Evolutionary conservation across 2,888 invertebrate species (phyloP).

Genomic region (Lumbricus terrestris): DNA sequence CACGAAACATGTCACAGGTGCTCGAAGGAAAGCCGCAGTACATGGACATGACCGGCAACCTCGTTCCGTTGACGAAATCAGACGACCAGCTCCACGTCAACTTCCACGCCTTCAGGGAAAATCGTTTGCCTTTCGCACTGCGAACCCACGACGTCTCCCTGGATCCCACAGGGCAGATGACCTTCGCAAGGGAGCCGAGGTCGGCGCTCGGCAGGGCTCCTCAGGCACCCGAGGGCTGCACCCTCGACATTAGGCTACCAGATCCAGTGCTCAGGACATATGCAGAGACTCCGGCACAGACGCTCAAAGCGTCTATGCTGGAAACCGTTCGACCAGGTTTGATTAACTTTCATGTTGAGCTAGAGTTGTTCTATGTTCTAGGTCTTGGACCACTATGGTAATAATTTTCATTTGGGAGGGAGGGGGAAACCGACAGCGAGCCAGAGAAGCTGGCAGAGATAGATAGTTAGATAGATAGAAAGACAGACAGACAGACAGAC

Average conservation of each 20-base stretch:
- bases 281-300: not conserved
- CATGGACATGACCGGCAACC: conserved; percentile 26
- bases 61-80: conserved; percentile 14
- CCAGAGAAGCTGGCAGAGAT: too few species aligned
- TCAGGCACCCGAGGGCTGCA: conserved; percentile 21
- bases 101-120: conserved; percentile 31
- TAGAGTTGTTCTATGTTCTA: not conserved
- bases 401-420: too few species aligned
- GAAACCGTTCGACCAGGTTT: conserved; percentile 5
- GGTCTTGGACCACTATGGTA: too few species aligned
- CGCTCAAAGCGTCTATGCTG: not conserved
- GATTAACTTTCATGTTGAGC: too few species aligned
- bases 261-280: not conserved
- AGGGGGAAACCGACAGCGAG: too few species aligned
- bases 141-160: conserved; percentile 13
- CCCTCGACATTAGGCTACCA: conserved; percentile 25
- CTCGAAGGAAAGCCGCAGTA: conserved; percentile 28
- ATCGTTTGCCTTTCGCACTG: conserved; percentile 26
- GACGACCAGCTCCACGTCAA: conserved; percentile 18
- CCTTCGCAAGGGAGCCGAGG: not conserved
- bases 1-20: too few species aligned
- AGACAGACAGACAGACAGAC: too few species aligned
- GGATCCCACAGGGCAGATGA: not conserved
- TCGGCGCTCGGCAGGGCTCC: conserved; percentile 12
- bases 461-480: too few species aligned